Conservation (phyloP, 2,888 invertebrate genomes). For the Aphidius colemani region DNA sequence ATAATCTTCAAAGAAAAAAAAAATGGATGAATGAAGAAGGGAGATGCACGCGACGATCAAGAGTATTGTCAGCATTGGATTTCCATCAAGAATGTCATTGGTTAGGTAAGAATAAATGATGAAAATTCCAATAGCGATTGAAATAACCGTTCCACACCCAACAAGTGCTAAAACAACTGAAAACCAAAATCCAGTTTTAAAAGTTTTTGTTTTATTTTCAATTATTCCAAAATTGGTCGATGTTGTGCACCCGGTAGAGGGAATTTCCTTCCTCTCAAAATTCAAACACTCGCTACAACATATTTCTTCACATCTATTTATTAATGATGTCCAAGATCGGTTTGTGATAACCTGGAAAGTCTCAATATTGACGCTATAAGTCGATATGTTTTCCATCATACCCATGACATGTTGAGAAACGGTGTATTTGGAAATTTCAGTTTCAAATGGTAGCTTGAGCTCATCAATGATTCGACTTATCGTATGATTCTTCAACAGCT, state of each 20-base stretch:
- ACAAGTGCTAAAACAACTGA: conserved; percentile 70
- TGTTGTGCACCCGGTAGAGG: not conserved
- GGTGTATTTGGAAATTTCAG: conserved; percentile 44
- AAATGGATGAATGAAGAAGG: conserved; percentile 57
- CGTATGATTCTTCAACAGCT: conserved; percentile 38
- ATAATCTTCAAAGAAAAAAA: conserved; percentile 58
- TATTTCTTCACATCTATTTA: conserved; percentile 43
- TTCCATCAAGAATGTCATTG: conserved; percentile 71
- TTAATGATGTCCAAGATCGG: conserved; percentile 37
- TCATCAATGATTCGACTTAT: conserved; percentile 47
- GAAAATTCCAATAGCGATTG: conserved; percentile 69
- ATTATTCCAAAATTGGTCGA: not conserved
- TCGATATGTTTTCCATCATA: conserved; percentile 36
- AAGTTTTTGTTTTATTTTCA: conserved; percentile 21
- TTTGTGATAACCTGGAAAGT: conserved; percentile 40
- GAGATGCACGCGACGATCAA: conserved; percentile 59
- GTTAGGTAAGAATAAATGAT: conserved; percentile 69
- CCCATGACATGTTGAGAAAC: conserved; percentile 37
- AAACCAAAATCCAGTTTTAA: conserved; percentile 63
- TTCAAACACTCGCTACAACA: conserved; percentile 49
- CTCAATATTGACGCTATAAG: conserved; percentile 41
- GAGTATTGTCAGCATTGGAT: conserved; percentile 64
- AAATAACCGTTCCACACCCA: conserved; percentile 69
- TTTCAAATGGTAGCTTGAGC: conserved; percentile 44
- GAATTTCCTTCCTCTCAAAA: conserved; percentile 36